Evolutionary conservation across 2,113 vertebrate genomes (phyloP), one percentile per base, ranked within the genome.

Genomic region (Mormyrus lacerda): DNA sequence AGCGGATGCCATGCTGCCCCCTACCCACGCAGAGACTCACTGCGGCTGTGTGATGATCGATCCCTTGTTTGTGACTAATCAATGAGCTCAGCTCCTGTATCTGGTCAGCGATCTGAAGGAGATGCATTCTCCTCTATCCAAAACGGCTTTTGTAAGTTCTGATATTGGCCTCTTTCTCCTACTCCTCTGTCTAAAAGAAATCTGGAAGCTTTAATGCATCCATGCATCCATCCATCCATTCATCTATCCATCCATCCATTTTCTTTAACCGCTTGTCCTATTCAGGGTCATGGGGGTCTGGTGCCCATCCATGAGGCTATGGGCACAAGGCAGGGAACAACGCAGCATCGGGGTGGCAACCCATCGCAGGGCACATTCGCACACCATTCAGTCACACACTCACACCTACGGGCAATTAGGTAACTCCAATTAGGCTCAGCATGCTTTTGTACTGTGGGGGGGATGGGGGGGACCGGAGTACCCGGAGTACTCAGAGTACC

Each of bases 11-110:
- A 47, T 21, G 9, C 44, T 84, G 44, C 21, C 24, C 9, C 82
- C 19, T 24, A 47, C 9, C 42, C 82, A 47, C 3, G 91, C 90
- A 89, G 90, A 89, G 89, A 90, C 91, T 89, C 73, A 89, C 90
- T 90, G 89, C 89, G 76, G 88, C 92, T 91, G 89, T 89, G 17
- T 58, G 92, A 92, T 89, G 89, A 95, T 95, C 93, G 93, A 95
- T 95, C 93, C 85, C 69, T 65, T 88, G 89, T 91, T 92, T 91
- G 90, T 90, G 92, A 93, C 90, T 92, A 93, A 94, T 95, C 93
- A 93, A 93, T 94, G 87, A 31, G 45, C 90, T 39, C 9, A 21
- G 90, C 79, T 92, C 91, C 93, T 93, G 94, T 92, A 93, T 95
- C 91, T 91, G 93, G 94, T 94, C 94, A 93, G 94, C 91, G 90